These are phyloP conservation scores for Myotis pilosus DNA, from an alignment of 2,797 vertebrate species.

Conservation along the genomic window DNA sequence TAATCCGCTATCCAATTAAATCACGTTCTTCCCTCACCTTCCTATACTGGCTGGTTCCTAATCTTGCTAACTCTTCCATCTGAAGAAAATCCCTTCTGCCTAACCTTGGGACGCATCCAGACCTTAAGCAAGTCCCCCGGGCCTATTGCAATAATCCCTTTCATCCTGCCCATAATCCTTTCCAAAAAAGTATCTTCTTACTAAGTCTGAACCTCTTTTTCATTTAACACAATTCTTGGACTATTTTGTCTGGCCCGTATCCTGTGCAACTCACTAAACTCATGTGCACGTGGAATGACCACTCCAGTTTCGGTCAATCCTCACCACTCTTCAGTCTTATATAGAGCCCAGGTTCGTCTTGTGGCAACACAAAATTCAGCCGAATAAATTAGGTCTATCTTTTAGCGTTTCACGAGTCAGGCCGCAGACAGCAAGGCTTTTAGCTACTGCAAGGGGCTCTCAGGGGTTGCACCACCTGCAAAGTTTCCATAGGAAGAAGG, in stretches of 20 bases:
- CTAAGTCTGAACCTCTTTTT: not conserved
- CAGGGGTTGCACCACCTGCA: too few species aligned
- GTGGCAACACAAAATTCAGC: not conserved
- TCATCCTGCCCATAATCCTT: not conserved
- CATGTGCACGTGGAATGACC: not conserved
- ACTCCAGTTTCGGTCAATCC: not conserved
- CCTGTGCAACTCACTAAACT: not conserved
- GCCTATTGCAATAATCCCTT: too few species aligned
- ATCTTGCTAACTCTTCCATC: not conserved
- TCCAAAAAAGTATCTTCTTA: not conserved
- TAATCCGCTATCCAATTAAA: not conserved
- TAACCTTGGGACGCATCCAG: too few species aligned
- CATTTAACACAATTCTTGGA: not conserved
- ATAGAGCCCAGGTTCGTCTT: not conserved
- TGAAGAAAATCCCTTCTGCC: not conserved
- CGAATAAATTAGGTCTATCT: too few species aligned
- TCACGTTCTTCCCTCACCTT: not conserved
- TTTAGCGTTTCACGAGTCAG: not conserved
- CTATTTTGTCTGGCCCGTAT: not conserved
- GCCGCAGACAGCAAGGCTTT: too few species aligned
- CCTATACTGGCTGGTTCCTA: not conserved
- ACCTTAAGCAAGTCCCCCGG: too few species aligned
- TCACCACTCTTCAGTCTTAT: not conserved
- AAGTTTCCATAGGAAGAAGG: not conserved
- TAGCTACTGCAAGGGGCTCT: not conserved